Conservation (phyloP, 1,140 invertebrate species). For the Adelges cooleyi region DNA sequence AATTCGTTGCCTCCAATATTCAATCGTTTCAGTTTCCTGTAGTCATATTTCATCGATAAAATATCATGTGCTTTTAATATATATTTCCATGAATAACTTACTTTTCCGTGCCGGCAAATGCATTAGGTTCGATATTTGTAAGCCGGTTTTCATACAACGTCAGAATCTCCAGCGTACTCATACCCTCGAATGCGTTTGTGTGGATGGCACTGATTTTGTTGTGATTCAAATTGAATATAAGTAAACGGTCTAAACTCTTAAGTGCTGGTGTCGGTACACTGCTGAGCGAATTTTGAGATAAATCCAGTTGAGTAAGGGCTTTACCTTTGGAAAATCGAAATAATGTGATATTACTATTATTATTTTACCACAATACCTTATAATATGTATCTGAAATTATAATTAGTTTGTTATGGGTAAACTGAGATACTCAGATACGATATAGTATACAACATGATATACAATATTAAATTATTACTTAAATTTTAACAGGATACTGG, state of each 20-base stretch:
- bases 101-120: constrained; percentile 75
- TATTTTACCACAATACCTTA: too few relatives aligned
- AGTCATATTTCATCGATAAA: not conserved
- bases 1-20: constrained; percentile 78
- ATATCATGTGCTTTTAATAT: not conserved
- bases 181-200: constrained; percentile 64
- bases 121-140: constrained; percentile 59
- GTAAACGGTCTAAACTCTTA: constrained; percentile 62
- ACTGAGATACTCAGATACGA: too few relatives aligned
- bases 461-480: too few relatives aligned
- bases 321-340: constrained; percentile 47
- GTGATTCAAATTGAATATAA: constrained; percentile 80
- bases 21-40: constrained; percentile 66
- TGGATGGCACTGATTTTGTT: constrained; percentile 70
- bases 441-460: too few relatives aligned
- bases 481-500: too few relatives aligned
- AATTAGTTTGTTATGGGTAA: too few relatives aligned
- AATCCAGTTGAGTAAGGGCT: constrained; percentile 67
- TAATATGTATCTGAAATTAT: too few relatives aligned
- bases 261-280: constrained; percentile 68
- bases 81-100: constrained; percentile 41
- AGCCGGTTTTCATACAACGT: constrained; percentile 81
- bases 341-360: too few relatives aligned
- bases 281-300: constrained; percentile 64
- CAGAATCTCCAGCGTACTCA: constrained; percentile 73